A percentile compares a stretch with the other conserved stretches of the same genome.
phyloP scores from a whole-genome alignment of 2,797 vertebrate genomes.

The Paedocypris micromegethes region DNA sequence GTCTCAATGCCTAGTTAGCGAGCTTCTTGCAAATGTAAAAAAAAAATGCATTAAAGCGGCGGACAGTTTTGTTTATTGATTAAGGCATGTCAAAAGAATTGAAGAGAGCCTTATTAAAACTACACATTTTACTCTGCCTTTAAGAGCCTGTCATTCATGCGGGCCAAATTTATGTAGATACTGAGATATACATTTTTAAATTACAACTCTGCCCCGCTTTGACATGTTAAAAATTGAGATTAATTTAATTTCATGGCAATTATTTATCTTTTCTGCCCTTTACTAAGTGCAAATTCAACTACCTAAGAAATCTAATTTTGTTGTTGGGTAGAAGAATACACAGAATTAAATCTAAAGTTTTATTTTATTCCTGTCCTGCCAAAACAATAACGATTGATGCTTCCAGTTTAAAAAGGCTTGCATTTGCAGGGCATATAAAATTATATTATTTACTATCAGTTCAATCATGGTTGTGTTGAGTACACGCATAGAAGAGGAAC shows the following conservation, averaged over 20 bases:
- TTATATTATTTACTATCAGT: too few species aligned
- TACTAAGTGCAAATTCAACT: too few species aligned
- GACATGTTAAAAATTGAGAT: not conserved
- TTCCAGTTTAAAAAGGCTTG: too few species aligned
- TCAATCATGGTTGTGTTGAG: too few species aligned
- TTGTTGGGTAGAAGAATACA: too few species aligned
- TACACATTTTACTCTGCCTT: constrained; percentile 78
- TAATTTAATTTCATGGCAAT: not conserved
- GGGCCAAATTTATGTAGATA: constrained; percentile 55
- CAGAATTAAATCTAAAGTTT: too few species aligned
- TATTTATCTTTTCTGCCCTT: too few species aligned
- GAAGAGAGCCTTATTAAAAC: constrained; percentile 77
- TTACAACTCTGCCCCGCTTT: constrained; percentile 23
- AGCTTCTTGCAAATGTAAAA: constrained; percentile 79
- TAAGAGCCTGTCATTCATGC: constrained; percentile 70
- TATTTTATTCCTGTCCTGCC: too few species aligned
- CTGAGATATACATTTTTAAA: constrained; percentile 53
- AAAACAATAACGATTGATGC: too few species aligned
- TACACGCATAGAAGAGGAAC: too few species aligned
- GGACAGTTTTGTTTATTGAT: constrained; percentile 74
- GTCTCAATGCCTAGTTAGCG: constrained; percentile 76
- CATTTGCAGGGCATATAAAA: too few species aligned
- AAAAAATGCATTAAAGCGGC: constrained; percentile 61
- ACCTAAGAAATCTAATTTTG: too few species aligned
- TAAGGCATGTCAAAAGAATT: constrained; percentile 76